Percentiles rank a stretch among this genome's conserved stretches.
Evolutionary conservation across 2,797 vertebrate species (phyloP).

Genomic region (Sebastes taczanowskii): DNA sequence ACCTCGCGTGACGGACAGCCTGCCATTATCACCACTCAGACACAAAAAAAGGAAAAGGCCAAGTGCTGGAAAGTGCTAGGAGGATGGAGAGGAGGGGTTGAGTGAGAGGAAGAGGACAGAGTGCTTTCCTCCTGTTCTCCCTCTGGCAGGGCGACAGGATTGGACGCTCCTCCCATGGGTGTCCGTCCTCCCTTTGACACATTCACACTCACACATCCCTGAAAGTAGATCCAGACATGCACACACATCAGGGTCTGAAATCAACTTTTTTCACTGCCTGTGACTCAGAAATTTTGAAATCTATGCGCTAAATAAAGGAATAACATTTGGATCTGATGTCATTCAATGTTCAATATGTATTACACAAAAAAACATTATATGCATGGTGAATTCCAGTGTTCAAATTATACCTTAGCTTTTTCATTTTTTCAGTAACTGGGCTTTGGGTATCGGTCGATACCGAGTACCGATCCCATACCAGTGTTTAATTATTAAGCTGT

Average conservation of each 20-base stretch:
- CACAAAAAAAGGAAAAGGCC: constrained; percentile 63
- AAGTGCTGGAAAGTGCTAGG: constrained; percentile 58
- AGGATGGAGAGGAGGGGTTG: constrained; percentile 33
- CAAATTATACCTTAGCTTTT: too few species aligned
- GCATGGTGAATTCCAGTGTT: too few species aligned
- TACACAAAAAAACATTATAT: too few species aligned
- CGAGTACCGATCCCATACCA: too few species aligned
- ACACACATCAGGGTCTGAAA: neutral
- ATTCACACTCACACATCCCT: constrained; percentile 49
- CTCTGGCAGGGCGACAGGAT: constrained; percentile 43
- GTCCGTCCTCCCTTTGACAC: constrained; percentile 62
- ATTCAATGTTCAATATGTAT: too few species aligned
- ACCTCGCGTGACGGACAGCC: constrained; percentile 77
- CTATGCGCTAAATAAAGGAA: too few species aligned
- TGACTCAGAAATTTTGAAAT: too few species aligned
- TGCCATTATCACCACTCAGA: constrained; percentile 76
- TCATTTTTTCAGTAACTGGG: too few species aligned
- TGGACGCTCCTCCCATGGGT: constrained; percentile 57
- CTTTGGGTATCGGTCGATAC: too few species aligned
- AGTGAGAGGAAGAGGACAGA: constrained; percentile 43
- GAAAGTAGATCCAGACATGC: constrained; percentile 23
- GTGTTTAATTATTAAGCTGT: too few species aligned
- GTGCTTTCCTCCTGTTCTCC: constrained; percentile 46
- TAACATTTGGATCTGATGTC: too few species aligned
- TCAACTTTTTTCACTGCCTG: neutral